Percentiles rank a stretch among this genome's conserved stretches.
Evolutionary conservation across 2,797 vertebrate genomes (phyloP).

Genomic region (Eidolon dupreanum): DNA sequence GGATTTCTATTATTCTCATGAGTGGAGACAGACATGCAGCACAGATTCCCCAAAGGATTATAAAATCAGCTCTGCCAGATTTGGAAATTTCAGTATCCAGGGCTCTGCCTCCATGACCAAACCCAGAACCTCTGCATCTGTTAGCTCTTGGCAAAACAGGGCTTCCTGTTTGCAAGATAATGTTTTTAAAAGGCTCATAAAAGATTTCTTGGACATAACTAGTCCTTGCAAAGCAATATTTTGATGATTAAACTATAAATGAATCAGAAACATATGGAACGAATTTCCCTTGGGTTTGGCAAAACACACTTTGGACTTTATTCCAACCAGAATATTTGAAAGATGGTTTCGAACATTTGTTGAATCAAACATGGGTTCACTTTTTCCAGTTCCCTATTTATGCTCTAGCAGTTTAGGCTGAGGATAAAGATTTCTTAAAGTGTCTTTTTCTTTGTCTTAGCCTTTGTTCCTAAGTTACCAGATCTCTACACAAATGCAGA

Average conservation of each 20-base stretch:
- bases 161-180: conserved; percentile 64
- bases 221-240: conserved; percentile 62
- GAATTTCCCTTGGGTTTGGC: conserved; percentile 66
- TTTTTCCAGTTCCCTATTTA: conserved; percentile 35
- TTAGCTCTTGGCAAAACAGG: conserved; percentile 46
- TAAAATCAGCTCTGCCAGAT: not conserved
- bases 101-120: not conserved
- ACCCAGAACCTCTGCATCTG: not conserved
- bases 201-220: conserved; percentile 64
- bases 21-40: not conserved
- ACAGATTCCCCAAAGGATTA: not conserved
- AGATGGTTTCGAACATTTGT: conserved; percentile 50
- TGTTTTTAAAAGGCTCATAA: conserved; percentile 64
- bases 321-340: conserved; percentile 52
- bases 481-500: not conserved
- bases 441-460: not conserved
- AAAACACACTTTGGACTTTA: conserved; percentile 37
- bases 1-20: not conserved
- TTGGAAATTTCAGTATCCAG: not conserved
- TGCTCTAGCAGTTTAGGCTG: not conserved
- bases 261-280: conserved; percentile 74
- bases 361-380: conserved; percentile 25
- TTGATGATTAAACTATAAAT: conserved; percentile 71
- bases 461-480: not conserved
- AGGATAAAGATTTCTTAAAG: not conserved